Conservation (phyloP, 2,797 vertebrate genomes). For the Coluber constrictor region DNA sequence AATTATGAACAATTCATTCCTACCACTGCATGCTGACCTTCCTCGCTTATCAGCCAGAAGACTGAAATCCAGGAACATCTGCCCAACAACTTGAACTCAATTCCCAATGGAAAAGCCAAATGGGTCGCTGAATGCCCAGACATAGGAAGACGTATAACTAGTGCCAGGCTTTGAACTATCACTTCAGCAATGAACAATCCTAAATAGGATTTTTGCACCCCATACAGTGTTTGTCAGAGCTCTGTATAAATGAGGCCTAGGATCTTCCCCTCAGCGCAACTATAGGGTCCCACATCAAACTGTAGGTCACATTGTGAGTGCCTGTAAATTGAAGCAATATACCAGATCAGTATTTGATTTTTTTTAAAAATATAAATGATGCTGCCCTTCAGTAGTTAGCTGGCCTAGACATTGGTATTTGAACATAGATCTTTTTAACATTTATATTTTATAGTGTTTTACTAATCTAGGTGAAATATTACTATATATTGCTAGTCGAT, state of each 20-base stretch:
- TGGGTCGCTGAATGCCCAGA: neutral
- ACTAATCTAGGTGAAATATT: too few species aligned
- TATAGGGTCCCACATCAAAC: neutral
- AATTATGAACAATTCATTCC: neutral
- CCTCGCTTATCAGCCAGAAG: neutral
- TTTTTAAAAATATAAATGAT: too few species aligned
- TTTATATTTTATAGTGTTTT: too few species aligned
- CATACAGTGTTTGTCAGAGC: neutral
- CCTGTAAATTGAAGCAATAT: neutral
- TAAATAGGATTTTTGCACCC: neutral
- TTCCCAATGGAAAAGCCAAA: neutral
- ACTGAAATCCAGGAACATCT: neutral
- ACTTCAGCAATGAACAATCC: neutral
- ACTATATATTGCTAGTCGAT: too few species aligned
- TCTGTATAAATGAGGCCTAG: too few species aligned
- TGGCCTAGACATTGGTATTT: too few species aligned
- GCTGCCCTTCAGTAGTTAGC: too few species aligned
- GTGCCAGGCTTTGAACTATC: neutral
- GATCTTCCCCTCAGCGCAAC: neutral
- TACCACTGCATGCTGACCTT: neutral
- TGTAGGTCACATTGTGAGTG: neutral
- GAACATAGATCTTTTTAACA: too few species aligned
- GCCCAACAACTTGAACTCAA: neutral
- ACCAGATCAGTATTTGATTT: neutral
- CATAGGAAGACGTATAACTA: neutral